phyloP scores from a whole-genome alignment of 2,888 invertebrate genomes.

The Idaea dimidiata region DNA sequence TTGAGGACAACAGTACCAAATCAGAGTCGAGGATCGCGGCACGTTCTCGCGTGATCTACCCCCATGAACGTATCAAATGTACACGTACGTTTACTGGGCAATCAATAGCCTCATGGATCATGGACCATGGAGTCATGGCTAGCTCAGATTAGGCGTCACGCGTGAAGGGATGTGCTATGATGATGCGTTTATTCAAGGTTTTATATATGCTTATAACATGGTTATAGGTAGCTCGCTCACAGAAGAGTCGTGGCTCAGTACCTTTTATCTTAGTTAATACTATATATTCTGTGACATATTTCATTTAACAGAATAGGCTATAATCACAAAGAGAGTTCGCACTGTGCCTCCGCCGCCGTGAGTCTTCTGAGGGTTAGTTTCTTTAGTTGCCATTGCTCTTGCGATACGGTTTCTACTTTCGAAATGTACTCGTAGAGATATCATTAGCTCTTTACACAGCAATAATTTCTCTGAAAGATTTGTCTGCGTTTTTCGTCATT shows the following conservation, averaged over 20 bases:
- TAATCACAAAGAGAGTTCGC: too few relatives aligned
- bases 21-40: constrained; percentile 29
- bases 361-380: too few relatives aligned
- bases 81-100: constrained; percentile 26
- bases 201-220: neutral
- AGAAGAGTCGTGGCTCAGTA: neutral
- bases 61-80: constrained; percentile 38
- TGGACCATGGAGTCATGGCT: neutral
- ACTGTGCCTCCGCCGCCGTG: too few relatives aligned
- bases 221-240: neutral
- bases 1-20: constrained; percentile 14
- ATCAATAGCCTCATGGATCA: constrained; percentile 34
- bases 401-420: too few relatives aligned
- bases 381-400: too few relatives aligned
- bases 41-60: constrained; percentile 51
- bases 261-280: too few relatives aligned
- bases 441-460: too few relatives aligned
- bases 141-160: neutral
- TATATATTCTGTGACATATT: too few relatives aligned
- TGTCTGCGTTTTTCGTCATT: too few relatives aligned
- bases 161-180: neutral
- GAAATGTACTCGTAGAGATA: too few relatives aligned
- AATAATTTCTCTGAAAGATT: too few relatives aligned
- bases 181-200: neutral
- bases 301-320: too few relatives aligned